Evolutionary conservation across 2,113 vertebrate genomes (phyloP), one percentile per base, ranked within the genome.

Genomic region (Sterna hirundo): DNA sequence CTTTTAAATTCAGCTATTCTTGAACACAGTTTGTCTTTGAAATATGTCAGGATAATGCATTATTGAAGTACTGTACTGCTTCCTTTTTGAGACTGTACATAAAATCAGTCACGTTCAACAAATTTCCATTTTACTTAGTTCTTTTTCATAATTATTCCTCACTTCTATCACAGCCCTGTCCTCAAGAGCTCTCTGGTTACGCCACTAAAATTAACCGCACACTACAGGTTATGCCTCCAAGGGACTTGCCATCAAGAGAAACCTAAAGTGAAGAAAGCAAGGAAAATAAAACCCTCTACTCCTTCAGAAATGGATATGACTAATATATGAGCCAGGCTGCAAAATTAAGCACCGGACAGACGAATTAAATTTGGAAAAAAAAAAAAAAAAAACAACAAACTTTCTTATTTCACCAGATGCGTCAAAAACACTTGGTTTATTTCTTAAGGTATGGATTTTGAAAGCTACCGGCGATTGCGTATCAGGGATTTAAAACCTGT

Each of bases 1-100:
- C 80, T 97, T 97, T 97, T 93, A 96, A 96, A 96, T 70, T 27
- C 87, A 96, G 72, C 49, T 76, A 40, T 77, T 96, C 88, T 80
- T 83, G 78, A 96, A 91, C 84, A 77, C 57, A 61, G 23, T 68
- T 89, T 88, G 86, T 38, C 93, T 96, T 97, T 96, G 95, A 97
- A 98, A 98, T 80, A 78, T 74, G 88, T 76, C 84, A 92, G 92
- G 94, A 96, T 94, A 88, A 96, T 90, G 77, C 76, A 86, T 71
- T 92, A 94, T 66, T 95, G 79, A 95, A 97, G 91, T 94, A 54
- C 65, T 34, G 75, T 83, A 91, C 68, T 57, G 30, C 65, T 62
- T 79, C 27, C 34, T 93, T 97, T 94, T 44, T 66, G 88, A 96
- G 85, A 86, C 65, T 80, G 74, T 82, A 92, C 88, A 91, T 86